Evolutionary conservation across 2,113 vertebrate genomes (phyloP).

Genomic region (Loxodonta africana): DNA sequence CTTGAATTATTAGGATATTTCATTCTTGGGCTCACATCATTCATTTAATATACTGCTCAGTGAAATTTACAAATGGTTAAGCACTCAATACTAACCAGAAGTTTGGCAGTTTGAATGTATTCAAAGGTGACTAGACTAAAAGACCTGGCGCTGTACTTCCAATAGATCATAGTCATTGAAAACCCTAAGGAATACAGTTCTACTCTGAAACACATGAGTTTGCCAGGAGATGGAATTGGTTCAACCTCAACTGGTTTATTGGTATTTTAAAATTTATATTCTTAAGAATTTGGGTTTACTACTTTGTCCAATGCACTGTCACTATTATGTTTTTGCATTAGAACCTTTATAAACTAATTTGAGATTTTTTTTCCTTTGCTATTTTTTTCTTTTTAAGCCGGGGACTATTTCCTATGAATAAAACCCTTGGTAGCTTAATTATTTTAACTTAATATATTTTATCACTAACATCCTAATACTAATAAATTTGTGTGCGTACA

Average conservation of each 20-base stretch:
- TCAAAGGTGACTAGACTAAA: too few species aligned
- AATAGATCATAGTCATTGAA: too few species aligned
- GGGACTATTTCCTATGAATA: background rate
- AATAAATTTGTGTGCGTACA: background rate
- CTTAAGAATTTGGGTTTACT: background rate
- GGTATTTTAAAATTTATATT: background rate
- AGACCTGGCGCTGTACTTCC: too few species aligned
- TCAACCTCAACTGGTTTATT: too few species aligned
- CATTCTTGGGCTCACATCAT: background rate
- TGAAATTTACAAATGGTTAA: background rate
- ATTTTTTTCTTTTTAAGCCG: conserved; percentile 14
- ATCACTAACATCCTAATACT: background rate
- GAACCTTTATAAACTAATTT: background rate
- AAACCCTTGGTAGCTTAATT: background rate
- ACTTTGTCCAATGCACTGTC: background rate
- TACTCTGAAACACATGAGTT: too few species aligned
- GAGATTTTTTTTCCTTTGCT: background rate
- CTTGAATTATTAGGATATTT: background rate
- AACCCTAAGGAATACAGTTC: too few species aligned
- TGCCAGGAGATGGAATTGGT: too few species aligned
- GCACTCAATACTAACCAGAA: too few species aligned
- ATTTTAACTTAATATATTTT: background rate
- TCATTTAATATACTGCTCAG: background rate
- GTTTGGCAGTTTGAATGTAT: too few species aligned
- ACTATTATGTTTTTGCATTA: background rate